Evolutionary conservation across 2,113 vertebrate species (phyloP), one percentile per base, ranked within the genome.

Genomic region (Azemiops feae): DNA sequence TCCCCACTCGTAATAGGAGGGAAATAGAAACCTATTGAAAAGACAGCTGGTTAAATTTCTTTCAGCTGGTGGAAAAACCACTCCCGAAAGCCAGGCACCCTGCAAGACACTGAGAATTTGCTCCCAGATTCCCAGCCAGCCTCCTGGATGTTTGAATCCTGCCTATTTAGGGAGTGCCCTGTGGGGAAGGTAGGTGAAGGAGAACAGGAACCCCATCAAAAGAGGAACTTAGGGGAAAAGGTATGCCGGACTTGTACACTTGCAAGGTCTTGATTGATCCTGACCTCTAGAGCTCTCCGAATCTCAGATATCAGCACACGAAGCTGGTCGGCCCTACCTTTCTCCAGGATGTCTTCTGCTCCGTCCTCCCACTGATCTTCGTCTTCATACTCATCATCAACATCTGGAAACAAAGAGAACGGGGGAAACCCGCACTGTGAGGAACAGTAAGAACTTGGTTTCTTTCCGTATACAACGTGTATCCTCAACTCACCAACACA

Each of bases 371-470:
- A 99, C 64, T 98, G 98, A 91, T 99, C 99, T 85, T 99, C 99
- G 0, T 99, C 99, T 92, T 99, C 99, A n/a, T 99, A 99, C 93
- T 99, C 99, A 81, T 99, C 99, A 0, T 99, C 99, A 92, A 99
- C 99, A 92, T 99, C 99, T 99, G 89, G 3, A 94, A 81, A 87
- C 3, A 10, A 87, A 43, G 5, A 91, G 4, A 93, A 69, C 7
- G 2, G 93, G 25, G 74, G 7, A 87, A 7, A 14, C 30, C 52
- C 4, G 4, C 12, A 18, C 18, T 0, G 10, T 64, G 50, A 87
- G 69, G 0, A 58, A 5, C 1, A 14, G 1, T 1, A 45, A 58
- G 16, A n/a, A 30, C 18, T 7, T 18, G 9, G 12, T 34, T 87
- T 5, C 87, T 92, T 18, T 27, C 39, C 7, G 1, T 1, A 30